These are phyloP conservation scores for Camponotus vicinus DNA, from an alignment of 1,140 invertebrate genomes.

Conservation along the genomic window DNA sequence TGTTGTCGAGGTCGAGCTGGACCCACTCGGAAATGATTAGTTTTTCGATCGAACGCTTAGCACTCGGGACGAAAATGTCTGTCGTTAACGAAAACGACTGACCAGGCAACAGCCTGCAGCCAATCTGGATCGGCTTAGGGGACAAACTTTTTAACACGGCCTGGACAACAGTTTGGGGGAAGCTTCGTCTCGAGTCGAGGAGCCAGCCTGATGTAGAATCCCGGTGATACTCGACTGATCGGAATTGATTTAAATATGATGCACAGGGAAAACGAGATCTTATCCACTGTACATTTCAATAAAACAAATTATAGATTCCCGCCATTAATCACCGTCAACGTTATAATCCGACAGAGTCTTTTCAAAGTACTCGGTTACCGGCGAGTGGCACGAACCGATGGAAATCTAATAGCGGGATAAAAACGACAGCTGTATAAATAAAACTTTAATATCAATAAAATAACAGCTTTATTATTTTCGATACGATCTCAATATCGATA, in stretches of 20 bases:
- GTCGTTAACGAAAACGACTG: background rate
- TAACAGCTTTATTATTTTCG: constrained; percentile 16
- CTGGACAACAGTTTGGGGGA: background rate
- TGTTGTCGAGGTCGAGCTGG: too few species aligned
- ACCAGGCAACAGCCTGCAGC: too few species aligned
- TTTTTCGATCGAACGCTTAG: constrained; percentile 13
- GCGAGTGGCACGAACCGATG: background rate
- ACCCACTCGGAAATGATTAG: constrained; percentile 17
- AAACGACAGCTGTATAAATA: background rate
- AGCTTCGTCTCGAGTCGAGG: background rate
- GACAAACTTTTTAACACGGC: background rate
- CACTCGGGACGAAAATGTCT: background rate
- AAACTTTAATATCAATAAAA: constrained; percentile 33
- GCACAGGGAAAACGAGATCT: background rate
- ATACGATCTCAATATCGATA: constrained; percentile 29
- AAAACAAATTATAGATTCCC: background rate
- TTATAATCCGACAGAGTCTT: constrained; percentile 6
- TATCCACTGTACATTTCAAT: background rate
- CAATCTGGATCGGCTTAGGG: background rate
- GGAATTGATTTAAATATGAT: background rate
- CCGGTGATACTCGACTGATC: background rate
- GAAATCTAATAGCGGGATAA: constrained; percentile 33
- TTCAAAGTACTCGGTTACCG: too few species aligned
- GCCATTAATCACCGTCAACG: background rate
- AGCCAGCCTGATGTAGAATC: background rate